Evolutionary conservation across 2,888 invertebrate genomes (phyloP), one percentile per base, ranked within the genome.

Genomic region (Ichneumoninae sp.): DNA sequence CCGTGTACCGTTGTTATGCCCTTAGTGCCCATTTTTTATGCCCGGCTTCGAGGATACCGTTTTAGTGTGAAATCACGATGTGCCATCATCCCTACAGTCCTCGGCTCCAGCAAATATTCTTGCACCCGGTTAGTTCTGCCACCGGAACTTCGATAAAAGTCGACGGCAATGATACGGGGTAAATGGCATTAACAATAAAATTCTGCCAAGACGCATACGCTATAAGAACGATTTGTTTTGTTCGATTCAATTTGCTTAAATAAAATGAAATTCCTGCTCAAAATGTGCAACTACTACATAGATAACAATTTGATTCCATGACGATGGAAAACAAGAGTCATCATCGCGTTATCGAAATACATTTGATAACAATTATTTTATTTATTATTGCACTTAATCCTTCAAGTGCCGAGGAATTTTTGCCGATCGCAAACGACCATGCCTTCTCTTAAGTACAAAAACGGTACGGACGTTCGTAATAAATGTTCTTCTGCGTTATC

Each of bases 1-100:
- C 26, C 78, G 57, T 54, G 44, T 75, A 33, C 76, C 57, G 10
- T 50, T 54, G 44, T 47, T 65, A 63, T 66, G 50, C 19, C 22
- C 50, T 65, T 54, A 13, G 13, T 16, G 69, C 73, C 33, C 60
- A 68, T 69, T 73, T 83, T 83, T 80, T 80, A 83, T 60, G 70
- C 57, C 36, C 54, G n/a, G 26, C 6, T 22, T 76, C 54, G 69
- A 83, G 68, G 54, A 73, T 78, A 86, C 69, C 52, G 77, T 63
- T 54, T 74, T 44, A 44, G 60, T 71, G 71, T 71, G 71, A 71
- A 83, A 52, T 66, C 71, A 26, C 80, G 47, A 76, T 70, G 71
- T 68, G 73, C 26, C 16, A 40, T n/a, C 30, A 44, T 33, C 57
- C 40, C 5, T 54, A 74, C 47, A 57, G 50, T 44, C 44, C 40